Conservation (phyloP, 2,113 vertebrate species). For the Narcine bancroftii region DNA sequence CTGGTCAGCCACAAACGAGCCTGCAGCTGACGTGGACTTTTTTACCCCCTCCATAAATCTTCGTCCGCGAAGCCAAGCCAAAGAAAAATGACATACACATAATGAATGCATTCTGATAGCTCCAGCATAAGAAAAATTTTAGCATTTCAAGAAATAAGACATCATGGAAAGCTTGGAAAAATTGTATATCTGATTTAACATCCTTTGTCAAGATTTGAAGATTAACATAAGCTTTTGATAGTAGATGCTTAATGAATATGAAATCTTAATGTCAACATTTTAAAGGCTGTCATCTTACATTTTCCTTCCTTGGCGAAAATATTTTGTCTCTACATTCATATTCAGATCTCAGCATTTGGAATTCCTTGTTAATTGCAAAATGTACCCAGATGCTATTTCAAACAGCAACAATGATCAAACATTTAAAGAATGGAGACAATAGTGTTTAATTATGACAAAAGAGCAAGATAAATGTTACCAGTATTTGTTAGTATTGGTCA, state of each 20-base stretch:
- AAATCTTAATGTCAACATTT: neutral
- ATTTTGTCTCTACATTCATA: neutral
- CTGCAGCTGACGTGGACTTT: too few relatives aligned
- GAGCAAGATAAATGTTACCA: neutral
- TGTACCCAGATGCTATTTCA: neutral
- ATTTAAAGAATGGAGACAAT: neutral
- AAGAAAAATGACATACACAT: neutral
- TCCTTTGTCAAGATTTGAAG: neutral
- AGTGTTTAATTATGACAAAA: neutral
- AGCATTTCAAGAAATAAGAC: neutral
- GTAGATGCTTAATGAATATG: neutral
- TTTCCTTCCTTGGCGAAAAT: neutral
- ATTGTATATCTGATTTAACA: neutral
- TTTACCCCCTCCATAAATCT: too few relatives aligned
- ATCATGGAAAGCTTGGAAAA: neutral
- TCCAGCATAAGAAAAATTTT: neutral
- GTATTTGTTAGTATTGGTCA: neutral
- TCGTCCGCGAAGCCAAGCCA: too few relatives aligned
- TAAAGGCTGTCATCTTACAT: neutral
- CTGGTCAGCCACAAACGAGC: too few relatives aligned
- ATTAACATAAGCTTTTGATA: neutral
- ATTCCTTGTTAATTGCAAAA: neutral
- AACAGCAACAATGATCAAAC: neutral
- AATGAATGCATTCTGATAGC: neutral
- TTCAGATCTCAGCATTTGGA: neutral